These are phyloP conservation scores for Lepisosteus osseus DNA, from an alignment of 2,113 vertebrate genomes.

Conservation along the genomic window DNA sequence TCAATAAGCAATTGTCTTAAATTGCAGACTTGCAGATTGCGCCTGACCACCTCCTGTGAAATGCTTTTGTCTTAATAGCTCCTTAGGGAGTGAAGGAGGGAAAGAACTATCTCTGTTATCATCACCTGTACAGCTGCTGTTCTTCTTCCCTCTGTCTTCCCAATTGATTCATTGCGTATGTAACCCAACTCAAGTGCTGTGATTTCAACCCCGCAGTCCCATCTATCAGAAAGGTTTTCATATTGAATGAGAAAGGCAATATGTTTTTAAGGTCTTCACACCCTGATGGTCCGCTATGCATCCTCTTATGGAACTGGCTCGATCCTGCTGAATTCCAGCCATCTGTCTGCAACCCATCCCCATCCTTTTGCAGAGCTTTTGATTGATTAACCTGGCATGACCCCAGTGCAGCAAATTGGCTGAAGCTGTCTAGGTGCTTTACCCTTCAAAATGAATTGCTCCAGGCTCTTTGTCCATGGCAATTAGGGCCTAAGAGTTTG, in stretches of 20 bases:
- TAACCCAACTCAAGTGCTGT: neutral
- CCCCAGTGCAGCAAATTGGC: constrained; percentile 11
- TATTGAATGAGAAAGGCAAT: constrained; percentile 24
- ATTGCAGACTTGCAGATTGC: no score
- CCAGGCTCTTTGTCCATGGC: neutral
- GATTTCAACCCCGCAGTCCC: neutral
- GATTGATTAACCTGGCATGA: constrained; percentile 22
- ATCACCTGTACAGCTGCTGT: no score
- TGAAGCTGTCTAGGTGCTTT: constrained; percentile 5
- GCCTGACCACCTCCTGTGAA: no score
- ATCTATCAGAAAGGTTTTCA: neutral
- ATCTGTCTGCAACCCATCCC: neutral
- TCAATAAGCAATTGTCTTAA: no score
- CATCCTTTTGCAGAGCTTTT: constrained; percentile 14
- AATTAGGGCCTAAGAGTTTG: no score
- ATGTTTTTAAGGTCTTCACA: constrained; percentile 8
- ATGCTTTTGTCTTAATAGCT: no score
- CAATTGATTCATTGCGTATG: neutral
- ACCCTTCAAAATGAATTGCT: constrained; percentile 16
- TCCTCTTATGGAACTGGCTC: neutral
- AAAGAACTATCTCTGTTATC: no score
- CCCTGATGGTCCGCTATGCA: neutral
- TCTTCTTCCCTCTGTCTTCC: neutral
- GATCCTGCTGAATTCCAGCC: neutral
- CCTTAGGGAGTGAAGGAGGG: no score